A percentile compares a stretch with the other conserved stretches of the same genome.
Evolutionary conservation across 2,797 vertebrate genomes (phyloP).

Genomic region (Enteromius paludinosus): DNA sequence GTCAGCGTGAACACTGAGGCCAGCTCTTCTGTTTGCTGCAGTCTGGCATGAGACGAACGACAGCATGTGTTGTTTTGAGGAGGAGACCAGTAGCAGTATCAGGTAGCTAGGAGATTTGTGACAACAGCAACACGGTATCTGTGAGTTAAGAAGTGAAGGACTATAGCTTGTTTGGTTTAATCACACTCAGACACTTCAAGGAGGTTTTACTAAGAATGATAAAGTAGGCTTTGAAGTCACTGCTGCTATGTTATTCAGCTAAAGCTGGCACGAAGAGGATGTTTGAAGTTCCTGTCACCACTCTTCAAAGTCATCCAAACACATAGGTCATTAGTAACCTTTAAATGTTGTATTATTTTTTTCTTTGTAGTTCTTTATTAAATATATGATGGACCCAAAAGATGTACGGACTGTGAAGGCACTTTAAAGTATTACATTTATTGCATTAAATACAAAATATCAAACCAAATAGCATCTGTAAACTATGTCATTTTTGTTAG

Average conservation of each 20-base stretch:
- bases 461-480: background rate
- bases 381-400: background rate
- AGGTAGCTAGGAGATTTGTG: slow-evolving; percentile 32
- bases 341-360: background rate
- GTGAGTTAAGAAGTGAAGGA: background rate
- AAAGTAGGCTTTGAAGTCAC: slow-evolving; percentile 18
- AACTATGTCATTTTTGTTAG: background rate
- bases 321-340: background rate
- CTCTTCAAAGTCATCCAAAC: background rate
- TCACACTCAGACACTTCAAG: slow-evolving; percentile 13
- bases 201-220: background rate
- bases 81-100: background rate
- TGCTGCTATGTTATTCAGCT: background rate
- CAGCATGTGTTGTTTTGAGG: slow-evolving; percentile 29
- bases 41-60: slow-evolving; percentile 5
- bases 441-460: background rate
- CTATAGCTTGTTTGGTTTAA: slow-evolving; percentile 21
- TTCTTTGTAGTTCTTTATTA: background rate
- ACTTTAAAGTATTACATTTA: background rate
- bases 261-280: background rate
- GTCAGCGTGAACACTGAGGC: slow-evolving; percentile 6
- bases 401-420: background rate
- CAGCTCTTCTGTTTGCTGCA: background rate
- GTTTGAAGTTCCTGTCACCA: slow-evolving; percentile 12
- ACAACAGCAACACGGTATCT: slow-evolving; percentile 10